Conservation (phyloP, 2,888 invertebrate species). For the Shargacucullia verbasci region DNA sequence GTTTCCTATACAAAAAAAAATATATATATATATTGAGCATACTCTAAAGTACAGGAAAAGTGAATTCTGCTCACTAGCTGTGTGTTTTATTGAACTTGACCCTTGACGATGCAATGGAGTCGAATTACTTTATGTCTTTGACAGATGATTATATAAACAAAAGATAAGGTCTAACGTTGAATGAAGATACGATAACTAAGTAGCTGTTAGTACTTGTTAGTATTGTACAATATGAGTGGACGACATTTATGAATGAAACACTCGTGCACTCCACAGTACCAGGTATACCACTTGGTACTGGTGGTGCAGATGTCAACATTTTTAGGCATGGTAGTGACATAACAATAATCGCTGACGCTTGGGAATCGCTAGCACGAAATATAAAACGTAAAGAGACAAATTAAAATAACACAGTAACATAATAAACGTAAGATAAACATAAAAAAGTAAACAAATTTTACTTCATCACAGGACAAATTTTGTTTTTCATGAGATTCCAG, state of each 20-base stretch:
- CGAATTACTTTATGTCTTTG: slow-evolving; percentile 10
- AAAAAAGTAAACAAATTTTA: neutral
- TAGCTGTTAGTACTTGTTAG: neutral
- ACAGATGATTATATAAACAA: slow-evolving; percentile 10
- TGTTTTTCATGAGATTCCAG: neutral
- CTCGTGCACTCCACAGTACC: slow-evolving; percentile 1
- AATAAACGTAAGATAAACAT: neutral
- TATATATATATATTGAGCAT: too few relatives aligned
- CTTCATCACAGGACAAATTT: neutral
- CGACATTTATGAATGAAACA: slow-evolving; percentile 18
- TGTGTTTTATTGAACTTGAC: slow-evolving; percentile 5
- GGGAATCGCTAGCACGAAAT: slow-evolving; percentile 35
- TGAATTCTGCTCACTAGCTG: too few relatives aligned
- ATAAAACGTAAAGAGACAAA: slow-evolving; percentile 10
- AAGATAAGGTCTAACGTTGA: slow-evolving; percentile 20
- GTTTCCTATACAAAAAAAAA: too few relatives aligned
- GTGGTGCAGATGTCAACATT: neutral
- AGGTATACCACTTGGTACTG: neutral
- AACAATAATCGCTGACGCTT: slow-evolving; percentile 34
- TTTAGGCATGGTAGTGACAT: slow-evolving; percentile 38
- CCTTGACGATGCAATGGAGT: neutral
- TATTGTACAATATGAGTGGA: slow-evolving; percentile 8
- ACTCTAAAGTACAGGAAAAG: too few relatives aligned
- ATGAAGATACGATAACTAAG: slow-evolving; percentile 7
- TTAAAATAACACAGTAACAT: slow-evolving; percentile 2